These are phyloP conservation scores for Ptycholaimellus sp. DNA, from an alignment of 2,888 invertebrate genomes.

Conservation along the genomic window DNA sequence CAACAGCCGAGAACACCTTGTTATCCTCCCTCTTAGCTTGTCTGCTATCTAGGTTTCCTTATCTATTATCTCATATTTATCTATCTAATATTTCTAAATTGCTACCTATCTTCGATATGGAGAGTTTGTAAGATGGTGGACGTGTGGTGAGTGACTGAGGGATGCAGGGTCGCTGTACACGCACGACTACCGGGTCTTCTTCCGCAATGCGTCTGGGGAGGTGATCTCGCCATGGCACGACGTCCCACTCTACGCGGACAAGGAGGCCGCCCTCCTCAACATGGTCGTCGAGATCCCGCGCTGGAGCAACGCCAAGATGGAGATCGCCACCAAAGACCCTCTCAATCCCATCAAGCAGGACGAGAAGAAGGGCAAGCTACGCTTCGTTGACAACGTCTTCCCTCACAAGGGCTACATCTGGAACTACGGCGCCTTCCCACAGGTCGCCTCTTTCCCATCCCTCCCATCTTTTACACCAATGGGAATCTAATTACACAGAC, in stretches of 20 bases:
- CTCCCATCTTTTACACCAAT: not conserved
- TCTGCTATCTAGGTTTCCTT: too few relatives aligned
- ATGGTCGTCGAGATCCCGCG: constrained; percentile 94
- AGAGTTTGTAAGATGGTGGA: too few relatives aligned
- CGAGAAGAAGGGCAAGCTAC: constrained; percentile 69
- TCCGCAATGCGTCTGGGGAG: constrained; percentile 53
- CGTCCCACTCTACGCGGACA: constrained; percentile 55
- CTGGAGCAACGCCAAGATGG: constrained; percentile 98
- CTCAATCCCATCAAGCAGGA: constrained; percentile 93
- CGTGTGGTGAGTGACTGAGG: too few relatives aligned
- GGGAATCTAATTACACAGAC: too few relatives aligned
- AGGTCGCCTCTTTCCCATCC: constrained; percentile 32
- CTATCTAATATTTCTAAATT: too few relatives aligned
- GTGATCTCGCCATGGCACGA: constrained; percentile 84
- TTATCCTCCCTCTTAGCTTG: too few relatives aligned
- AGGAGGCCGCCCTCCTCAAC: constrained; percentile 45
- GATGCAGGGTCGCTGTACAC: constrained; percentile 58
- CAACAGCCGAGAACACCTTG: too few relatives aligned
- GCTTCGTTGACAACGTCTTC: constrained; percentile 82
- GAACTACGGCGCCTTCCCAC: constrained; percentile 94
- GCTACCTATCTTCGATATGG: too few relatives aligned
- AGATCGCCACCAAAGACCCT: constrained; percentile 55
- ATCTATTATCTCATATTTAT: too few relatives aligned
- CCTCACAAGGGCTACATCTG: constrained; percentile 96
- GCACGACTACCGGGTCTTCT: constrained; percentile 59